Conservation (phyloP, 2,888 invertebrate genomes). For the Scaptomyza flava region DNA sequence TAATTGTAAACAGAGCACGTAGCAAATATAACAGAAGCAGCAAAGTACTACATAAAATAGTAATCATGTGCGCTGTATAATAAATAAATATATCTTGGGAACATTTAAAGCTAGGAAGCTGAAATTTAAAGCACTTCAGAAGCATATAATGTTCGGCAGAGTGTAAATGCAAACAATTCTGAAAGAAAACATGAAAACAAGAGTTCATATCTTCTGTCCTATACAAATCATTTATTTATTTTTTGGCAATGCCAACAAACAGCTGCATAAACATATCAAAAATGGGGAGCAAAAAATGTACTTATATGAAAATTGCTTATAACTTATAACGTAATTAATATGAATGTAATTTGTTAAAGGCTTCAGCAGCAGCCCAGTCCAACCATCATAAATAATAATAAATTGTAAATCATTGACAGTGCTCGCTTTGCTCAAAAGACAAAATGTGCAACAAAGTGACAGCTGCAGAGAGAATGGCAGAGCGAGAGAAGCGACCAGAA, state of each 20-base stretch:
- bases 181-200: background rate
- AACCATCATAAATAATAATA: conserved; percentile 48
- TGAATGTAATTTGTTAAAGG: conserved; percentile 15
- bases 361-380: conserved; percentile 14
- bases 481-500: conserved; percentile 15
- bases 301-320: conserved; percentile 7
- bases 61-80: background rate
- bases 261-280: conserved; percentile 40
- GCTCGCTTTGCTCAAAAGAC: conserved; percentile 10
- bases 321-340: conserved; percentile 21
- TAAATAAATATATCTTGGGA: conserved; percentile 13
- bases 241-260: conserved; percentile 20
- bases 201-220: background rate
- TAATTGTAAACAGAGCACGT: conserved; percentile 25
- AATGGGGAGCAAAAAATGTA: conserved; percentile 1
- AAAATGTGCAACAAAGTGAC: conserved; percentile 27
- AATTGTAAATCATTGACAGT: conserved; percentile 43
- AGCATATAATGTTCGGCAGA: background rate
- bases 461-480: conserved; percentile 39
- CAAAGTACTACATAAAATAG: background rate
- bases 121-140: no score
- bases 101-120: conserved; percentile 3
- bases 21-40: background rate
- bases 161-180: conserved; percentile 1
- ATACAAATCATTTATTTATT: conserved; percentile 3